Conservation (phyloP, 2,797 vertebrate genomes). For the Acanthurus leucopareius region DNA sequence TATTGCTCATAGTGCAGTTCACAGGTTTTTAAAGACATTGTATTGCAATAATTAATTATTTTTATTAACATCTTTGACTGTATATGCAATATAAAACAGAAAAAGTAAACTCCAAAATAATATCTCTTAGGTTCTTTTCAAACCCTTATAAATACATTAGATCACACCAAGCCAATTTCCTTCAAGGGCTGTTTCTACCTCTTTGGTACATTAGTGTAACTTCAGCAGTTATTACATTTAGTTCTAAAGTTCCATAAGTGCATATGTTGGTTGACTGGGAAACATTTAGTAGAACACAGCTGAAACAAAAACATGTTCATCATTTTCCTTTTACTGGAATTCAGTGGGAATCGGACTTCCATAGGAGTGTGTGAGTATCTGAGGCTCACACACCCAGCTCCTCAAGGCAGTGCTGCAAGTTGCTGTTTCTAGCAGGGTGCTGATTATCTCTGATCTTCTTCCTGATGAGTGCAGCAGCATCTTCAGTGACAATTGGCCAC, state of each 20-base stretch:
- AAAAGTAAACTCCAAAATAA: not conserved
- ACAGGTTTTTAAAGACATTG: not conserved
- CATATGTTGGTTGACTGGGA: too few relatives aligned
- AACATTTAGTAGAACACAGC: too few relatives aligned
- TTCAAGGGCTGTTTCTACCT: not conserved
- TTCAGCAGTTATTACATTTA: not conserved
- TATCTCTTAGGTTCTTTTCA: not conserved
- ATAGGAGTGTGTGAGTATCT: not conserved
- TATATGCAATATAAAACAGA: not conserved
- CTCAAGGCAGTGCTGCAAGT: constrained; percentile 74
- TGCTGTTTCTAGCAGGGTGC: constrained; percentile 52
- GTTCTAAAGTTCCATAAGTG: not conserved
- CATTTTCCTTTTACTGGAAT: too few relatives aligned
- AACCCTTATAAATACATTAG: not conserved
- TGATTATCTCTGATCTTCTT: constrained; percentile 72
- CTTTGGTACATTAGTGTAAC: not conserved
- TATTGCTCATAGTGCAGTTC: not conserved
- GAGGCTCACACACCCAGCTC: constrained; percentile 65
- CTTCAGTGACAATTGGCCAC: constrained; percentile 35
- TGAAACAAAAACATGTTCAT: not conserved
- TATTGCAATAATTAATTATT: not conserved
- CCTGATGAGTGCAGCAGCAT: constrained; percentile 62
- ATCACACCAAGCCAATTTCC: not conserved
- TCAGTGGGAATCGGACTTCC: too few relatives aligned
- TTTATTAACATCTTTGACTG: not conserved